Conservation (phyloP, 2,888 invertebrate genomes). For the Melieria crassipennis region DNA sequence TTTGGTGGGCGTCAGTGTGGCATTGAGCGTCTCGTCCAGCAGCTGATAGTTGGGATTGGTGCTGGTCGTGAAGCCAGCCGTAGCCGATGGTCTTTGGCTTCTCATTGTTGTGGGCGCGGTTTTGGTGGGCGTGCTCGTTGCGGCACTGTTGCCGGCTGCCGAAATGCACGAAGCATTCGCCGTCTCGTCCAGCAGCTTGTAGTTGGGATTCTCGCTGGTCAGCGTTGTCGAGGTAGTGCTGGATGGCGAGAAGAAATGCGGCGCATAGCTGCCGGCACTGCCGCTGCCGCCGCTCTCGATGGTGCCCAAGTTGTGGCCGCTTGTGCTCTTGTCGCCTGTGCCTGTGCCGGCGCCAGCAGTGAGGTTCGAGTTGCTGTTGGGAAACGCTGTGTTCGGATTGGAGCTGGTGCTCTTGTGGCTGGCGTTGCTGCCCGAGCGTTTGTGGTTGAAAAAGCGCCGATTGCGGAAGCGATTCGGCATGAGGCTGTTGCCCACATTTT, state of each 20-base stretch:
- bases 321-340: constrained; percentile 40
- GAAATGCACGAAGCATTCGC: constrained; percentile 43
- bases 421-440: constrained; percentile 57
- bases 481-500: constrained; percentile 51
- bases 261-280: constrained; percentile 57
- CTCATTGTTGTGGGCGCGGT: constrained; percentile 33
- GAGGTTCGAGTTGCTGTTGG: constrained; percentile 57
- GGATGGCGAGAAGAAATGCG: constrained; percentile 52
- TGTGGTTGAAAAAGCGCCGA: constrained; percentile 58
- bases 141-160: constrained; percentile 28
- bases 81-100: constrained; percentile 14
- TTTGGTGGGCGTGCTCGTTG: constrained; percentile 18
- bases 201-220: constrained; percentile 59
- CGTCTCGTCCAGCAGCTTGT: constrained; percentile 56
- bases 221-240: constrained; percentile 35
- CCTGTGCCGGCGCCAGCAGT: constrained; percentile 37
- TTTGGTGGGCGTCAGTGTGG: constrained; percentile 35
- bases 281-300: constrained; percentile 55
- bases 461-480: constrained; percentile 51
- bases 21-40: constrained; percentile 51
- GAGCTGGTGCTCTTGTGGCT: constrained; percentile 58
- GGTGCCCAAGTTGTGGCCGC: constrained; percentile 45
- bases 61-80: constrained; percentile 35
- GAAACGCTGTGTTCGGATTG: constrained; percentile 46
- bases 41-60: constrained; percentile 50